A percentile compares a stretch with the other conserved stretches of the same genome.
phyloP scores from a whole-genome alignment of 1,140 invertebrate species.

The Cotesia glomerata region DNA sequence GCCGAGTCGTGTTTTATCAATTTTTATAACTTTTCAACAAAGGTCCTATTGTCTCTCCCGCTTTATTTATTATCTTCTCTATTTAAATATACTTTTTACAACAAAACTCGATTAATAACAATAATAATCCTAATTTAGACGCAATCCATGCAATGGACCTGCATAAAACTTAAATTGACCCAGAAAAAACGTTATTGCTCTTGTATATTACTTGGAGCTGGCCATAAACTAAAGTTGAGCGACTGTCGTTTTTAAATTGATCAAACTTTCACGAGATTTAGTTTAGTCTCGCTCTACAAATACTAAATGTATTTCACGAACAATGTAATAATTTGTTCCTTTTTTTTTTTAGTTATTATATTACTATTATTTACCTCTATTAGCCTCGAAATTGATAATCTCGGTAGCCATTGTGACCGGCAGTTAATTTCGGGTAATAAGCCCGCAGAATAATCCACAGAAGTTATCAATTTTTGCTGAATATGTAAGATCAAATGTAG shows the following conservation, averaged over 20 bases:
- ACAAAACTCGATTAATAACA: too few relatives aligned
- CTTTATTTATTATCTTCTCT: background rate
- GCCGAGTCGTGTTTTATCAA: background rate
- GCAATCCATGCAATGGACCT: background rate
- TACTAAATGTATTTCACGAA: background rate
- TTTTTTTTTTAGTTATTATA: background rate
- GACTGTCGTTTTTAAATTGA: background rate
- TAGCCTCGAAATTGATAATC: too few relatives aligned
- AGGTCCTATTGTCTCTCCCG: too few relatives aligned
- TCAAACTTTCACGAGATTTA: background rate
- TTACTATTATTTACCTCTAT: background rate
- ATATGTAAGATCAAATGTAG: too few relatives aligned
- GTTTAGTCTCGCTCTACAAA: background rate
- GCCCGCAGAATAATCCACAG: too few relatives aligned
- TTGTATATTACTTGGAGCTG: too few relatives aligned
- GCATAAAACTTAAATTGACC: background rate
- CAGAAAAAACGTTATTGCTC: too few relatives aligned
- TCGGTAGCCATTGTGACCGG: too few relatives aligned
- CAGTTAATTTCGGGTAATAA: too few relatives aligned
- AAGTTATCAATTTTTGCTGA: too few relatives aligned
- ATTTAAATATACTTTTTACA: background rate
- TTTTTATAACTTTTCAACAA: conserved; percentile 1
- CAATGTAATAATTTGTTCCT: background rate
- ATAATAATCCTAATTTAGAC: too few relatives aligned
- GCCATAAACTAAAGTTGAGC: background rate